Base-by-base conservation (phyloP, 2,888 invertebrate species). In the Aplocera efformata region DNA sequence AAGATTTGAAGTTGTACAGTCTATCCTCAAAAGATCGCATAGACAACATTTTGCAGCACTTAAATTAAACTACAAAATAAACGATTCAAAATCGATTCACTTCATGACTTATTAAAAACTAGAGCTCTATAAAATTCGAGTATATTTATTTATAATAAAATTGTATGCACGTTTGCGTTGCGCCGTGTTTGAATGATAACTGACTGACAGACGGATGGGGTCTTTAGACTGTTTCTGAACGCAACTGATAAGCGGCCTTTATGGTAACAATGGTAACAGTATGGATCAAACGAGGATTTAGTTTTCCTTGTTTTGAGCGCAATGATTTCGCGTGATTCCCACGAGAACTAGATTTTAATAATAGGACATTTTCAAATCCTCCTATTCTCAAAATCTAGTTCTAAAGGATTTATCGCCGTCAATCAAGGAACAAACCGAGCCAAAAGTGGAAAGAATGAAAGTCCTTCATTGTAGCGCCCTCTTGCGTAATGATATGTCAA, bases 1-100 rank as follows among this genome's bases (percentile, higher is more conserved):
- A 54, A 43, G 70, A 74, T 42, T 82, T 74, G 52, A 88, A 88
- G 56, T 67, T 84, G 52, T 63, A 86, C 31, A 80, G 74, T 39
- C 86, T 68, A 23, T 81, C 80, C 6, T 81, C 77, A 32, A 70
- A 58, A 6, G 70, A 58, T 7, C 79, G 63, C 37, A 80, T 54
- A 1, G 82, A 78, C 53, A 86, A 56, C 79, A 85, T 82, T 61
- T 66, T 74, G 47, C 5, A 17, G n/a, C 45, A 41, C 57, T 50
- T 43, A 57, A 57, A 60, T 53, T 42, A 33, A 42, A 44, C 44
- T 38, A 34, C 7, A 33, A 41, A 35, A 40, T 32, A 42, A 43
- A 41, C 10, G 8, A 36, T 29, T 40, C 28, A 31, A 27, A 34
- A 30, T 24, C 34, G 41, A 37, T 20, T 7, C 10, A 5, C 27